Conservation (phyloP, 1,140 invertebrate genomes). For the Zaprionus capensis region DNA sequence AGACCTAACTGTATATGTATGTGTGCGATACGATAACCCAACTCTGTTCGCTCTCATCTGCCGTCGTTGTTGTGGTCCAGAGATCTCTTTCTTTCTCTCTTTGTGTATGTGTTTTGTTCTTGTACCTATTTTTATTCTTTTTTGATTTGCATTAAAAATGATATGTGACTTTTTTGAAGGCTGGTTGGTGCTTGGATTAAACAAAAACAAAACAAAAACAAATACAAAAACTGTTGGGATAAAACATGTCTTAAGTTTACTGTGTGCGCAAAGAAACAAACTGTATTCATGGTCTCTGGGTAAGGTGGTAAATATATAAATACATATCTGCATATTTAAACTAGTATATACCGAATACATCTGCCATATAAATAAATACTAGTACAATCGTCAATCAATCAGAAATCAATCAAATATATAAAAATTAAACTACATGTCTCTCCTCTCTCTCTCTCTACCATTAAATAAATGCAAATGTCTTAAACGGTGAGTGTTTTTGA, state of each 20-base stretch:
- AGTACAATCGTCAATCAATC: conserved; percentile 33
- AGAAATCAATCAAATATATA: conserved; percentile 49
- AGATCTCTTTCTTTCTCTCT: neutral
- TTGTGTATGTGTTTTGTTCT: conserved; percentile 33
- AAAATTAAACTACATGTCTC: conserved; percentile 68
- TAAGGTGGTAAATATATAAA: conserved; percentile 62
- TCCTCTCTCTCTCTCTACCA: conserved; percentile 55
- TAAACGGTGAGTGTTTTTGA: conserved; percentile 84
- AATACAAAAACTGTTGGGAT: conserved; percentile 42
- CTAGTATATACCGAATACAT: conserved; percentile 45
- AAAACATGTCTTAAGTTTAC: conserved; percentile 65
- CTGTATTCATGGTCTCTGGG: conserved; percentile 78
- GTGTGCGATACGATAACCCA: conserved; percentile 19
- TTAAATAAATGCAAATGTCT: conserved; percentile 73
- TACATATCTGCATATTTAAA: conserved; percentile 13
- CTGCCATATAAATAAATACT: conserved; percentile 22
- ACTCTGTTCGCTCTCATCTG: neutral
- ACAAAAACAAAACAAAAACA: conserved; percentile 48
- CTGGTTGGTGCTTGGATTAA: conserved; percentile 74
- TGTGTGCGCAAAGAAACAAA: conserved; percentile 60
- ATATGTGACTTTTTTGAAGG: conserved; percentile 52
- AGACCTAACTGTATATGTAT: conserved; percentile 24
- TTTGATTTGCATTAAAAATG: conserved; percentile 46
- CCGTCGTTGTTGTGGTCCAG: conserved; percentile 10
- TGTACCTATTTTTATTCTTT: conserved; percentile 33